These are phyloP conservation scores for Corapipo altera DNA, from an alignment of 2,113 vertebrate species.

Conservation along the genomic window DNA sequence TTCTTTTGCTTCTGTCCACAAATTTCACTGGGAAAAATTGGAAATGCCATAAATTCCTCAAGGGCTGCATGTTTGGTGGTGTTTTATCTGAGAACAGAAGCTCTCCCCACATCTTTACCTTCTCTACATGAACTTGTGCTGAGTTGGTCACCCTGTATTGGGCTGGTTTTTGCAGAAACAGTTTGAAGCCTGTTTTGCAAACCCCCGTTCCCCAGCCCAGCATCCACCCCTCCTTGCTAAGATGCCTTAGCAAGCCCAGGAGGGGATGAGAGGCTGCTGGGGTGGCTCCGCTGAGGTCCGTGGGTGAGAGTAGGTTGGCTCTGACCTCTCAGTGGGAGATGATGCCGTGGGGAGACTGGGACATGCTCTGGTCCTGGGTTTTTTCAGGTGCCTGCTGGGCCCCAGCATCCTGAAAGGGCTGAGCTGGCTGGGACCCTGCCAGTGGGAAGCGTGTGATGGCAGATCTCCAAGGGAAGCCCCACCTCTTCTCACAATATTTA, in stretches of 20 bases:
- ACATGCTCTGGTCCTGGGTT: not conserved
- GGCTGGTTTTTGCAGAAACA: not conserved
- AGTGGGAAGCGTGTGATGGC: not conserved
- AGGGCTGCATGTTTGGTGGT: not conserved
- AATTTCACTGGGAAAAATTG: not conserved
- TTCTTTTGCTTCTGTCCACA: not conserved
- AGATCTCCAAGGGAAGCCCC: conserved; percentile 30
- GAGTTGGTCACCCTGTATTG: not conserved
- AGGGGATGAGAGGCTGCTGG: not conserved
- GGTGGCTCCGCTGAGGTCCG: not conserved
- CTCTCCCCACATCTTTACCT: not conserved
- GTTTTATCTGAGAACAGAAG: not conserved
- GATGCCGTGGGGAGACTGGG: not conserved
- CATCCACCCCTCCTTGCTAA: not conserved
- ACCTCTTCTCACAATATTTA: conserved; percentile 60
- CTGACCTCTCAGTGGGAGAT: not conserved
- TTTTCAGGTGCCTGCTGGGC: not conserved
- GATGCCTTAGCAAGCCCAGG: not conserved
- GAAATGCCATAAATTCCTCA: not conserved
- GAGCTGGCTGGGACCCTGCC: not conserved
- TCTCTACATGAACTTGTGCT: not conserved
- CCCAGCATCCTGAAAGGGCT: conserved; percentile 1
- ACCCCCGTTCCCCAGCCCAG: not conserved
- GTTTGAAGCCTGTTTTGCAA: not conserved
- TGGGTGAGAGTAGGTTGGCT: not conserved